These are phyloP conservation scores for Tragelaphus scriptus DNA, from an alignment of 2,113 vertebrate genomes.

Conservation along the genomic window DNA sequence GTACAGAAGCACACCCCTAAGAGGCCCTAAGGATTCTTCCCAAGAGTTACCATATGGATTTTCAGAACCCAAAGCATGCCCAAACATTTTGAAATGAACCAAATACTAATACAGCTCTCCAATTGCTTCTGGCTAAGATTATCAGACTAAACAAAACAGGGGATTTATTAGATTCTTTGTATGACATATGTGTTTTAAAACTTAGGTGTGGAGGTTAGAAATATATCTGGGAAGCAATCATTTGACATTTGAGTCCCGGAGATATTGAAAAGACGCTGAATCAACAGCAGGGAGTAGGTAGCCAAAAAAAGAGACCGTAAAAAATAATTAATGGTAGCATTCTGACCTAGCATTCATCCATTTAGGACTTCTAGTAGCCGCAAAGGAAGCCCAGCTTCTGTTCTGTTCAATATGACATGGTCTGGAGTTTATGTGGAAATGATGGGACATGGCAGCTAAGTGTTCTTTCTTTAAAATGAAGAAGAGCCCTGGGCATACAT, in stretches of 20 bases:
- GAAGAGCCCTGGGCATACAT: not conserved
- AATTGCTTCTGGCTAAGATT: not conserved
- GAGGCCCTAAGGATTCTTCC: not conserved
- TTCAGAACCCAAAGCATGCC: not conserved
- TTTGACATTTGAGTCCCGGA: not conserved
- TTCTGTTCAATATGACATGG: not conserved
- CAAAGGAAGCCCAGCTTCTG: not conserved
- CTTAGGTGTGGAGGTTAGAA: not conserved
- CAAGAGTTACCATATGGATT: not conserved
- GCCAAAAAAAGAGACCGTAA: not conserved
- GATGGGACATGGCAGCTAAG: not conserved
- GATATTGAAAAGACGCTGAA: not conserved
- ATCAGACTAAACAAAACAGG: conserved; percentile 1
- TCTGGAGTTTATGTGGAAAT: not conserved
- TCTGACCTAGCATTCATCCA: not conserved
- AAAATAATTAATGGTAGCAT: not conserved
- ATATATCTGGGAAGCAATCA: not conserved
- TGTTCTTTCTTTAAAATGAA: not conserved
- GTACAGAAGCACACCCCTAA: not conserved
- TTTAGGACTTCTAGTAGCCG: not conserved
- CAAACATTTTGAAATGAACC: conserved; percentile 23
- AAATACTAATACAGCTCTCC: not conserved
- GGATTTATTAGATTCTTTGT: not conserved
- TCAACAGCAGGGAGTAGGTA: not conserved
- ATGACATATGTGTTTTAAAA: not conserved